A percentile compares a stretch with the other conserved stretches of the same genome.
phyloP scores from a whole-genome alignment of 1,140 invertebrate species.

The Patella vulgata region DNA sequence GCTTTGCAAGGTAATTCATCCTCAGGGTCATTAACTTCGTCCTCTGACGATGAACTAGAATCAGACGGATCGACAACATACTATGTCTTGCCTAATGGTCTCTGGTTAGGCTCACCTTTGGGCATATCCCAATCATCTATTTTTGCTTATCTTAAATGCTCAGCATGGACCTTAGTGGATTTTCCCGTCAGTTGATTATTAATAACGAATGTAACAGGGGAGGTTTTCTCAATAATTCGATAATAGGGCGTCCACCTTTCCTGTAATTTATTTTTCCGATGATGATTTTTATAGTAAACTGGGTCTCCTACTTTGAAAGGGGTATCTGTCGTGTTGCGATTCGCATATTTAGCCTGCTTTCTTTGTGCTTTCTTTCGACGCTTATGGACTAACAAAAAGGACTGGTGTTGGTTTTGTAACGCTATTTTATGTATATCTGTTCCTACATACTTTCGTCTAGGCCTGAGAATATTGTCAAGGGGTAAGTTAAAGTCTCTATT shows the following conservation, averaged over 20 bases:
- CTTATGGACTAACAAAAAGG: neutral
- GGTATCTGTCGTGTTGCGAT: neutral
- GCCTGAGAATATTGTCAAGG: constrained; percentile 24
- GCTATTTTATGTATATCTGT: neutral
- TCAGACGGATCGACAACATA: constrained; percentile 3
- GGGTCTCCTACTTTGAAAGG: constrained; percentile 9
- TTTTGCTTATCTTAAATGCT: constrained; percentile 6
- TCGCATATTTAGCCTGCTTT: constrained; percentile 13
- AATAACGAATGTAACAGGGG: constrained; percentile 4
- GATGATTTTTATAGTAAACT: constrained; percentile 7
- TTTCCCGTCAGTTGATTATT: constrained; percentile 11
- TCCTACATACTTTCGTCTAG: constrained; percentile 18
- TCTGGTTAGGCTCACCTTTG: neutral
- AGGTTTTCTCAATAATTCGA: constrained; percentile 8
- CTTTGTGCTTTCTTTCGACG: neutral
- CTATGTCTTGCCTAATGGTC: neutral
- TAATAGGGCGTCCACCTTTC: too few species aligned
- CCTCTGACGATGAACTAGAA: neutral
- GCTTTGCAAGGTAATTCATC: neutral
- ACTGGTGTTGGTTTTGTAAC: constrained; percentile 12
- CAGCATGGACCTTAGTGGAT: constrained; percentile 1
- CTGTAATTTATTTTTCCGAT: constrained; percentile 3
- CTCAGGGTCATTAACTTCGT: neutral
- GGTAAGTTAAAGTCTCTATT: too few species aligned
- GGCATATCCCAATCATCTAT: constrained; percentile 10